These are phyloP conservation scores for Polypterus senegalus DNA, from an alignment of 2,113 vertebrate genomes.

Conservation along the genomic window DNA sequence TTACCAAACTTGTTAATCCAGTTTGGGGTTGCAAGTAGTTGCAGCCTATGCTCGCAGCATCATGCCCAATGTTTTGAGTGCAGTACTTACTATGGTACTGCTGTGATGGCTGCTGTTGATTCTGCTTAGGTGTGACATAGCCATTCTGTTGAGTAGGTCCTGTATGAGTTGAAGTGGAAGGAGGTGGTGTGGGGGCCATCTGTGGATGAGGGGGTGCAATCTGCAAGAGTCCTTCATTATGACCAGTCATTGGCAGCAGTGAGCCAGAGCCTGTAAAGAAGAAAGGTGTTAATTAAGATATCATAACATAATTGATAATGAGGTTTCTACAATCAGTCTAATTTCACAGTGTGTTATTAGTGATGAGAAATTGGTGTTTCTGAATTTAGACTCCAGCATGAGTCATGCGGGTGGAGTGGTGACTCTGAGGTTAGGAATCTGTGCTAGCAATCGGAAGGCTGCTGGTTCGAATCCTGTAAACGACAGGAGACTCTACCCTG, in stretches of 20 bases:
- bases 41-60: too few relatives aligned
- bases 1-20: too few relatives aligned
- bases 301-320: too few relatives aligned
- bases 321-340: not conserved
- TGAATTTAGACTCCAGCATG: not conserved
- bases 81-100: conserved; percentile 46
- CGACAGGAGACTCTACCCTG: too few relatives aligned
- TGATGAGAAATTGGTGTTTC: too few relatives aligned
- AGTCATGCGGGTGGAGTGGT: too few relatives aligned
- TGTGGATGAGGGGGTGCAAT: conserved; percentile 23
- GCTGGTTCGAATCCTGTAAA: too few relatives aligned
- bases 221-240: conserved; percentile 36
- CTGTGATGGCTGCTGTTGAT: conserved; percentile 7
- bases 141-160: conserved; percentile 31
- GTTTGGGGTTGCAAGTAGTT: too few relatives aligned
- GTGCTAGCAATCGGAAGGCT: too few relatives aligned
- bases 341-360: not conserved
- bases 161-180: conserved; percentile 29
- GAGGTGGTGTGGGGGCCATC: conserved; percentile 8
- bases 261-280: conserved; percentile 31
- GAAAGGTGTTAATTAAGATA: not conserved
- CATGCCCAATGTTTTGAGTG: too few relatives aligned
- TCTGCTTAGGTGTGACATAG: conserved; percentile 32
- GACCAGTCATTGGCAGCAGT: conserved; percentile 38
- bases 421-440: too few relatives aligned